phyloP scores from a whole-genome alignment of 1,140 invertebrate species.

The Stegodyphus mimosarum region DNA sequence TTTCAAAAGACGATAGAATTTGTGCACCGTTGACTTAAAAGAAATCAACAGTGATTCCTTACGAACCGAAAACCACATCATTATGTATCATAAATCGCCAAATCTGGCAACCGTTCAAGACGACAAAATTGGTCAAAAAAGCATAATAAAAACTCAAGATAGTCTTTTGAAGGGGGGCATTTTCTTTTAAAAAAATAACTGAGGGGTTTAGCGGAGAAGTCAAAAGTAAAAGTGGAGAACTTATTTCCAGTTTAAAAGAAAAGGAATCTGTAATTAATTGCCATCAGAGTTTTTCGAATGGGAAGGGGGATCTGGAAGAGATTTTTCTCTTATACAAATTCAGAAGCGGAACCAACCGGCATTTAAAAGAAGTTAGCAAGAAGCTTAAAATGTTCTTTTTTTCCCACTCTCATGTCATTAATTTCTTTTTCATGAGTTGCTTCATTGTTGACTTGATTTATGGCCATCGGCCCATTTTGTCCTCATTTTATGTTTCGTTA shows the following conservation, averaged over 20 bases:
- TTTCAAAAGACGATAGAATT: too few relatives aligned
- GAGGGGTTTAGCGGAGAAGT: not conserved
- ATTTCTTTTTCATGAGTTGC: constrained; percentile 46
- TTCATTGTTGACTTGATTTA: constrained; percentile 50
- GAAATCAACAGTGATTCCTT: too few relatives aligned
- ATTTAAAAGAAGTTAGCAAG: constrained; percentile 56
- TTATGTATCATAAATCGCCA: constrained; percentile 22
- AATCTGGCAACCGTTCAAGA: constrained; percentile 8
- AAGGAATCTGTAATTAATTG: constrained; percentile 56
- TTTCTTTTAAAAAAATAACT: not conserved
- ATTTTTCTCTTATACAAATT: constrained; percentile 50
- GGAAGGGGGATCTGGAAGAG: not conserved
- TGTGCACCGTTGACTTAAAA: too few relatives aligned
- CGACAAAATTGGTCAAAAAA: constrained; percentile 13
- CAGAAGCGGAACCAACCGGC: constrained; percentile 53
- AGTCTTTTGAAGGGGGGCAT: not conserved
- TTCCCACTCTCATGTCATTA: constrained; percentile 37
- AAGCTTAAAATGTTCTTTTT: constrained; percentile 24
- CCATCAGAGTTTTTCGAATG: constrained; percentile 15
- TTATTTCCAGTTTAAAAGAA: constrained; percentile 54
- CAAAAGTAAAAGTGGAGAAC: constrained; percentile 41
- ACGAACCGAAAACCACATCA: too few relatives aligned
- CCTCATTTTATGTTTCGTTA: constrained; percentile 39
- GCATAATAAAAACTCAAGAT: constrained; percentile 6
- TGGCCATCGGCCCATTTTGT: constrained; percentile 30